Base-by-base conservation (phyloP, 2,888 invertebrate species). In the Melanchra persicariae region DNA sequence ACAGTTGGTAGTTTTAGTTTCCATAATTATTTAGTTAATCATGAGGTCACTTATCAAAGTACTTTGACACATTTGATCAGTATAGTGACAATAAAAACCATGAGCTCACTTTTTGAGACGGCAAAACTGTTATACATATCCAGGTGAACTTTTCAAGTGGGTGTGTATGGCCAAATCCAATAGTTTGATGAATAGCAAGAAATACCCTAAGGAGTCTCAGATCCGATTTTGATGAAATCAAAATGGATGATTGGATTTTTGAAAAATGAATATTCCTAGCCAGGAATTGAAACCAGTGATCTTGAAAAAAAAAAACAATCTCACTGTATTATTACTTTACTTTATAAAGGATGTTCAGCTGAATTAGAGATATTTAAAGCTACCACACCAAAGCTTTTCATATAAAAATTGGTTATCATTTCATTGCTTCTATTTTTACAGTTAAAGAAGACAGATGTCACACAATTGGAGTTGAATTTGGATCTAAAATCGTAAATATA, bases 401-500 rank as follows among this genome's bases (percentile, higher is more conserved):
- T 26, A 30, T 1, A 45, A 19, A 71, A n/a, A 6, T 10, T 10
- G 2, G 24, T 57, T 43, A 43, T 40, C 3, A 78, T n/a, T 30
- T 45, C 12, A 15, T 30, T 60, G 43, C 54, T 26, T 63, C 22
- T 52, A 30, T 51, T 55, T 61, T 93, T 93, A 54, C 92, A 98
- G 98, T 98, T 91, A 98, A 98, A 95, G 97, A 97, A 90, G 98
- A 98, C 88, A 97, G 98, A 88, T 98, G 97, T 86, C 98, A 98
- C 91, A 98, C 98, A 52, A 98, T 98, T 88, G 98, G 98, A 55
- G 98, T 98, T 59, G 98, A 98, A 91, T 98, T 98, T 96, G 98
- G 98, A n/a, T 98, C 98, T 5, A 98, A 98, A 92, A 97, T 98
- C 84, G 97, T 98, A 1, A 98, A 97, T 91, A 98, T 98, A 79